A percentile compares a stretch with the other conserved stretches of the same genome.
phyloP scores from a whole-genome alignment of 2,888 invertebrate species.

The Drosophila emarginata region DNA sequence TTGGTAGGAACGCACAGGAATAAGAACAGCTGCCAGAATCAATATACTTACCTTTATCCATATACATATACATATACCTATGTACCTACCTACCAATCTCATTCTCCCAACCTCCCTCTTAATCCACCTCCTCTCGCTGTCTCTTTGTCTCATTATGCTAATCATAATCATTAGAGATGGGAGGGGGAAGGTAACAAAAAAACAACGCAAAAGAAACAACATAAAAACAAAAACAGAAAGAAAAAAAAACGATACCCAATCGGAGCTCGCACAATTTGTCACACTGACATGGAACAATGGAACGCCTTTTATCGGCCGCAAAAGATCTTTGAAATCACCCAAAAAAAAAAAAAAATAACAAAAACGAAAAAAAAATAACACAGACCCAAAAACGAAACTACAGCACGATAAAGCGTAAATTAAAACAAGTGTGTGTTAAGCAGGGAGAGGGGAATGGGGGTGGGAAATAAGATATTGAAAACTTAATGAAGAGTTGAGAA shows the following conservation, averaged over 20 bases:
- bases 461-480: too few species aligned
- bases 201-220: too few species aligned
- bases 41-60: constrained; percentile 14
- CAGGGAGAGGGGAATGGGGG: too few species aligned
- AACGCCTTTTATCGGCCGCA: constrained; percentile 49
- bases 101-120: too few species aligned
- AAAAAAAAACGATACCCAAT: constrained; percentile 9
- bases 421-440: constrained; percentile 25
- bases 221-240: constrained; percentile 10
- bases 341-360: constrained; percentile 7
- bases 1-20: constrained; percentile 34
- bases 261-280: constrained; percentile 59
- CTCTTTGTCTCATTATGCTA: constrained; percentile 64
- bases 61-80: too few species aligned
- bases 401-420: constrained; percentile 25
- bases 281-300: constrained; percentile 50
- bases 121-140: neutral
- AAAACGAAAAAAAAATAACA: neutral
- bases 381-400: constrained; percentile 32
- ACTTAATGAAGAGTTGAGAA: neutral
- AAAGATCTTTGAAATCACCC: constrained; percentile 45
- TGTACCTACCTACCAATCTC: too few species aligned
- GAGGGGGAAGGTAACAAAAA: too few species aligned
- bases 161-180: constrained; percentile 68
- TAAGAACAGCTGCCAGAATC: constrained; percentile 48